phyloP scores from a whole-genome alignment of 2,797 vertebrate genomes.

The Manis pentadactyla region DNA sequence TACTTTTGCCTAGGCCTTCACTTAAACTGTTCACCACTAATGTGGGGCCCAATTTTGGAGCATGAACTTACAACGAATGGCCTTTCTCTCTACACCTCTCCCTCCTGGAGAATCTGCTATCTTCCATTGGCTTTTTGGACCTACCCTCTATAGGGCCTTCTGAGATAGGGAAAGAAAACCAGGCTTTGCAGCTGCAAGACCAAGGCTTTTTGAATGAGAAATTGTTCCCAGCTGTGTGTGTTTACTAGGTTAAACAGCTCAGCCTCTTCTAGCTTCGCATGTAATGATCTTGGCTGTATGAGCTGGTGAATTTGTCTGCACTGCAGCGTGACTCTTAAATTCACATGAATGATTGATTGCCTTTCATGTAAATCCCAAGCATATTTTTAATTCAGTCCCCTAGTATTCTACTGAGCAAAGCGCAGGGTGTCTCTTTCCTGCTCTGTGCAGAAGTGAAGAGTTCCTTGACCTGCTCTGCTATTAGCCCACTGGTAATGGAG shows the following conservation, averaged over 20 bases:
- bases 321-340: background rate
- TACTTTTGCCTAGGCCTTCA: background rate
- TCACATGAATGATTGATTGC: background rate
- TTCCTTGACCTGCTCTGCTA: background rate
- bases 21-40: too few relatives aligned
- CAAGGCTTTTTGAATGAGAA: background rate
- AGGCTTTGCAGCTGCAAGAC: background rate
- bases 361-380: background rate
- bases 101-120: background rate
- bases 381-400: background rate
- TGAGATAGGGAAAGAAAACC: background rate
- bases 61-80: background rate
- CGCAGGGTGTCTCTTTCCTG: background rate
- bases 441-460: background rate
- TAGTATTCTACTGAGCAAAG: background rate
- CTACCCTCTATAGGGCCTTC: background rate
- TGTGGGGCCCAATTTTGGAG: background rate
- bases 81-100: background rate
- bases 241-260: background rate
- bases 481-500: background rate
- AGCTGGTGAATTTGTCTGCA: background rate
- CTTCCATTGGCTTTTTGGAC: background rate
- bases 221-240: conserved; percentile 36
- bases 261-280: background rate
- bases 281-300: background rate